phyloP scores from a whole-genome alignment of 2,113 vertebrate species.

The Cygnus atratus region DNA sequence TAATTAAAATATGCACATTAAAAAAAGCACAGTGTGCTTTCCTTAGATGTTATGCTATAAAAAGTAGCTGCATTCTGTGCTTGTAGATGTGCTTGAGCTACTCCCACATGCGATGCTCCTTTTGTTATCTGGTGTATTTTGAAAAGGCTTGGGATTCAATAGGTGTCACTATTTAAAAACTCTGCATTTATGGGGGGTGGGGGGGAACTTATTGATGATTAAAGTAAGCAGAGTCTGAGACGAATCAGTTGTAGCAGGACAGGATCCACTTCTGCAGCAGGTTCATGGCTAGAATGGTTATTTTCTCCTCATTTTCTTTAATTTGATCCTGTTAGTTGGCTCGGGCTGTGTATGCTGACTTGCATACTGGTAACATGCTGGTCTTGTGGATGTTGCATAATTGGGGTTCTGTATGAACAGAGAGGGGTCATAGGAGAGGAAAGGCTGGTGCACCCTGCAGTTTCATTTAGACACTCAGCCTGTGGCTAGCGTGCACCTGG shows the following conservation, averaged over 20 bases:
- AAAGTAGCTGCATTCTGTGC: background rate
- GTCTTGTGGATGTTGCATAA: accelerated
- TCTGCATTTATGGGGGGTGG: background rate
- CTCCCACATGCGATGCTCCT: background rate
- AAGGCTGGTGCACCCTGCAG: background rate
- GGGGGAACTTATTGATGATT: too few relatives aligned
- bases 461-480: background rate
- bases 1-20: background rate
- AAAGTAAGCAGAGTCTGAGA: background rate
- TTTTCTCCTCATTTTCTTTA: background rate
- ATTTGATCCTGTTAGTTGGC: background rate
- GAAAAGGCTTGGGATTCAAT: background rate
- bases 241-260: background rate
- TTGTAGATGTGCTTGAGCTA: background rate
- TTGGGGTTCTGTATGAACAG: background rate
- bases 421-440: background rate
- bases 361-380: background rate
- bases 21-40: background rate
- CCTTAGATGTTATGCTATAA: background rate
- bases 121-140: background rate
- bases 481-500: background rate
- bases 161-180: background rate
- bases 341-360: background rate
- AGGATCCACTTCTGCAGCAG: background rate
- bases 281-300: background rate